Conservation (phyloP, 2,888 invertebrate genomes). For the Harpalus rufipes region DNA sequence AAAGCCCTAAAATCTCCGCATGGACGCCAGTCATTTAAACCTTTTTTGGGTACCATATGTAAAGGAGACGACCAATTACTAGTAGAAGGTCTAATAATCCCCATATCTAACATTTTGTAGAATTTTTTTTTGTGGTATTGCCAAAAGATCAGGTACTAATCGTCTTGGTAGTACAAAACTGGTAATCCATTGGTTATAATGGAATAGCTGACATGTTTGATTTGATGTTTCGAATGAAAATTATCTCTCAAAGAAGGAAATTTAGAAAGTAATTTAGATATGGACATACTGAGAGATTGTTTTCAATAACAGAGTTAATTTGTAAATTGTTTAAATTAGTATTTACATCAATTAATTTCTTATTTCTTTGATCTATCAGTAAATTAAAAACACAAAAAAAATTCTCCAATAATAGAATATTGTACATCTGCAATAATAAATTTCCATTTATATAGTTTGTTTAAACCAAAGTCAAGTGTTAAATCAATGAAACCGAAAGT, state of each 20-base stretch:
- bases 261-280: background rate
- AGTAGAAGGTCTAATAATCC: background rate
- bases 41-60: background rate
- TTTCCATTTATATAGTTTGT: background rate
- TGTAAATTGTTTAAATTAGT: background rate
- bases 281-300: background rate
- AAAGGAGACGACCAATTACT: background rate
- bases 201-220: background rate
- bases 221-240: background rate
- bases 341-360: background rate
- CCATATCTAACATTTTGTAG: background rate
- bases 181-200: background rate
- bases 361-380: background rate
- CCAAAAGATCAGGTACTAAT: background rate
- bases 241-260: background rate
- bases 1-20: background rate
- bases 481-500: background rate
- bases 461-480: background rate
- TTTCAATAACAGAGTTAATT: background rate
- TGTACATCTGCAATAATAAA: background rate
- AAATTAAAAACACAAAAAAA: background rate
- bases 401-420: background rate
- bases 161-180: background rate
- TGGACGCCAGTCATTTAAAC: background rate
- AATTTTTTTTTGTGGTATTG: background rate